Percentiles rank a stretch among this genome's conserved stretches.
Conservation (phyloP, 2,113 vertebrate genomes). For the Indicator indicator region DNA sequence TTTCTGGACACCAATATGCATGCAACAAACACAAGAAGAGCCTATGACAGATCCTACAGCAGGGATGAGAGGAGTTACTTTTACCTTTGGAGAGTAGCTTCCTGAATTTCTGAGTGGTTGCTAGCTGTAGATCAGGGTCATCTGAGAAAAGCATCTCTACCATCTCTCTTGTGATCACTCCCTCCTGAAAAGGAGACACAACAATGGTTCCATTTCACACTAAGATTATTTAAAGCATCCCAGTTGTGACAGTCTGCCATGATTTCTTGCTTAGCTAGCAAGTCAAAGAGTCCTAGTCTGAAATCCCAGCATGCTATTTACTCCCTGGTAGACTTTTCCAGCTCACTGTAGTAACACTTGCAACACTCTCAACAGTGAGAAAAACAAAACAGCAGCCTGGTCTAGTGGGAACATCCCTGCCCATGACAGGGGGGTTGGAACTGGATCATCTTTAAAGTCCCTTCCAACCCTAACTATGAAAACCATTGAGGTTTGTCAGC, state of each 20-base stretch:
- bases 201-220: not conserved
- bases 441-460: no score
- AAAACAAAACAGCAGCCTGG: not conserved
- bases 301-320: not conserved
- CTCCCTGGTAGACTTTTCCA: not conserved
- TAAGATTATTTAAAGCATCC: not conserved
- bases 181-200: constrained; percentile 80
- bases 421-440: no score
- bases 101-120: constrained; percentile 96
- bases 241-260: rapidly evolving
- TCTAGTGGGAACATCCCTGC: no score
- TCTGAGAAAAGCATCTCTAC: constrained; percentile 98
- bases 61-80: not conserved
- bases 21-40: not conserved
- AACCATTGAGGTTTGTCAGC: not conserved
- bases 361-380: rapidly evolving
- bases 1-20: not conserved
- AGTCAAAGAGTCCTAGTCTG: rapidly evolving
- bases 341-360: not conserved
- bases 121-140: constrained; percentile 92
- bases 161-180: constrained; percentile 96
- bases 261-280: not conserved
- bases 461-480: no score
- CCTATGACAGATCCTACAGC: rapidly evolving
- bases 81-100: constrained; percentile 98